Percentiles rank a stretch among this genome's conserved stretches.
These are phyloP conservation scores for Chlorodrepanis virens DNA, from an alignment of 2,113 vertebrate genomes.

Conservation along the genomic window DNA sequence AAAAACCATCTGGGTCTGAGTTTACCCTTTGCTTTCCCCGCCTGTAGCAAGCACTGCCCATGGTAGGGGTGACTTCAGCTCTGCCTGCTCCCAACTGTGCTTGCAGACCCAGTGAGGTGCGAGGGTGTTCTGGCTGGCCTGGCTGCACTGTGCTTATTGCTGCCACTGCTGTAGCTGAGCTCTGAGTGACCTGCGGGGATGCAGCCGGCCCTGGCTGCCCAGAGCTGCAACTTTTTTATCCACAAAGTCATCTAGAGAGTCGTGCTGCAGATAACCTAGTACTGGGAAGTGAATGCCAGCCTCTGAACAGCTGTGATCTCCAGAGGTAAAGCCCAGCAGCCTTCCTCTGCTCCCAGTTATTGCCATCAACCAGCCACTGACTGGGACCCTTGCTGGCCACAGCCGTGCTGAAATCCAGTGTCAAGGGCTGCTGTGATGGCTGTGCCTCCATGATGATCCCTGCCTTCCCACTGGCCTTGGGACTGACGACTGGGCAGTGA, in stretches of 20 bases:
- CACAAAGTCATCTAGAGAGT: neutral
- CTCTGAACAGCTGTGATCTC: neutral
- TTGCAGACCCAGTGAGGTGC: neutral
- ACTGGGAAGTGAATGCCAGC: too few species aligned
- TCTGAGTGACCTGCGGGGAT: accelerated
- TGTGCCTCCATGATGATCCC: neutral
- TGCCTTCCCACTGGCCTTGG: neutral
- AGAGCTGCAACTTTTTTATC: neutral
- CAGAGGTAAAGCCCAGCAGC: neutral
- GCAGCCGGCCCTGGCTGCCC: neutral
- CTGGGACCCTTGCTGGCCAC: neutral
- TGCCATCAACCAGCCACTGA: neutral
- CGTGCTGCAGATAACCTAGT: neutral
- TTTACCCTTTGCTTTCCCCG: neutral
- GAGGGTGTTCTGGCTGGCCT: accelerated
- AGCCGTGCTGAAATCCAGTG: accelerated
- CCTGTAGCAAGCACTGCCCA: accelerated
- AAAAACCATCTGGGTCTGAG: neutral
- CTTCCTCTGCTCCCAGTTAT: neutral
- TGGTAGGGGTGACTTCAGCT: neutral
- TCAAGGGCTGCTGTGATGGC: accelerated
- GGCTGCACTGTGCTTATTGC: neutral
- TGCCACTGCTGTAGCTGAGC: neutral
- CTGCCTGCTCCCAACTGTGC: neutral
- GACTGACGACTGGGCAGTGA: neutral